Conservation (phyloP, 37 sponge, comb jelly and placozoan genomes). For the Cladorhizidae sp. region DNA sequence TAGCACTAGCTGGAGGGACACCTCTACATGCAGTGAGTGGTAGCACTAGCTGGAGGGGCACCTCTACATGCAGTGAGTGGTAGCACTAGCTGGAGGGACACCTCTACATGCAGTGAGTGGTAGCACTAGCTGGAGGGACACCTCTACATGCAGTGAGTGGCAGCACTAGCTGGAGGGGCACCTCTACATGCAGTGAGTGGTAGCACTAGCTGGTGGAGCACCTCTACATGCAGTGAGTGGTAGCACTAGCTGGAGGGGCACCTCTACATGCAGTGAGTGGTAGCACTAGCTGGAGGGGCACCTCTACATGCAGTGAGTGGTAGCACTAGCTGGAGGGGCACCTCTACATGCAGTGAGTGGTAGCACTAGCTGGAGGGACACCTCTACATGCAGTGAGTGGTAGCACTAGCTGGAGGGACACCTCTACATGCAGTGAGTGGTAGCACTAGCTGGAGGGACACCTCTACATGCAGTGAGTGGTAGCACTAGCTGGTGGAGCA, state of each 20-base stretch:
- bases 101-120: conserved; percentile 81
- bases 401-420: no score
- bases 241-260: not conserved
- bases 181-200: not conserved
- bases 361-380: no score
- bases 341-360: not conserved
- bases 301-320: not conserved
- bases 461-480: no score
- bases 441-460: no score
- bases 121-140: not conserved
- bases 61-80: not conserved
- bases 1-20: not conserved
- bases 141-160: not conserved
- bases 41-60: not conserved
- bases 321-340: not conserved
- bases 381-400: no score
- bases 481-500: no score
- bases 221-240: conserved; percentile 81
- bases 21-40: not conserved
- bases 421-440: no score
- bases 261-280: not conserved
- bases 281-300: not conserved
- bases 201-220: no score
- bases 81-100: no score
- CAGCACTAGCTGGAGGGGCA: not conserved